phyloP scores from a whole-genome alignment of 2,797 vertebrate species.

The Pantherophis vulpinus region DNA sequence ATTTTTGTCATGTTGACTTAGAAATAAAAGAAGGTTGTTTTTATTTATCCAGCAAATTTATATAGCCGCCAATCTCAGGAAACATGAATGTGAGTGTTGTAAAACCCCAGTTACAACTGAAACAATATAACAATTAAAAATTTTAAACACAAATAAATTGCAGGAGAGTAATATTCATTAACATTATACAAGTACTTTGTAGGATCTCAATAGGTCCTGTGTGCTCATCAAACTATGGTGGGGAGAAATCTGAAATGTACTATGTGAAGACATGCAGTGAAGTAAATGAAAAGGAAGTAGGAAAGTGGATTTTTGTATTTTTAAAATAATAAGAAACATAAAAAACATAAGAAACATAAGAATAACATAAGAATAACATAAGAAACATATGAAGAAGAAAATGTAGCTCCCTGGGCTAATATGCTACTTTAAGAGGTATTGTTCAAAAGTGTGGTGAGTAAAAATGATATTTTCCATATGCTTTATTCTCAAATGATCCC shows the following conservation, averaged over 20 bases:
- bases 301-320: not conserved
- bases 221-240: not conserved
- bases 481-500: not conserved
- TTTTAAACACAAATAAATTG: not conserved
- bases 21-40: not conserved
- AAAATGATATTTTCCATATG: not conserved
- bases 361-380: too few relatives aligned
- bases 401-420: not conserved
- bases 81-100: not conserved
- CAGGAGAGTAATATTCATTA: not conserved
- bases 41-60: not conserved
- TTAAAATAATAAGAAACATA: not conserved
- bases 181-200: not conserved
- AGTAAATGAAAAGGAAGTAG: not conserved
- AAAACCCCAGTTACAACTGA: not conserved
- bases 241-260: not conserved
- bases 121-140: not conserved
- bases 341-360: not conserved
- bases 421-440: not conserved
- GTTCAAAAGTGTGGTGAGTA: not conserved
- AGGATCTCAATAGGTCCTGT: not conserved
- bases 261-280: not conserved
- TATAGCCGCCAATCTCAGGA: not conserved
- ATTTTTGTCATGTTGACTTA: not conserved
- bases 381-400: not conserved